Evolutionary conservation across 1,140 invertebrate genomes (phyloP).

Genomic region (Heliconius congener): DNA sequence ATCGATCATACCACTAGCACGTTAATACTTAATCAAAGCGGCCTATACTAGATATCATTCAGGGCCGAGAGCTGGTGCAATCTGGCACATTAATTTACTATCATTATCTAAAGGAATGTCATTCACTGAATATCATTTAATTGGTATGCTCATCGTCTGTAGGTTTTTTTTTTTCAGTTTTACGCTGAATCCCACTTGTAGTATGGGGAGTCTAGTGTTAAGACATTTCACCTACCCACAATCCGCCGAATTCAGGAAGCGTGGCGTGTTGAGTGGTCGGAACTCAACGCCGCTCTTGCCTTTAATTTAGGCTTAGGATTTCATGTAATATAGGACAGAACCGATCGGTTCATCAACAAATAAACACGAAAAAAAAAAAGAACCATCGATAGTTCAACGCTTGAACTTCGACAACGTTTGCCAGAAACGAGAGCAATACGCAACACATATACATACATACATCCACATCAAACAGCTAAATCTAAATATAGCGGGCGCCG

Average conservation of each 20-base stretch:
- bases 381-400: not conserved
- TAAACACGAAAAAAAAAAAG: not conserved
- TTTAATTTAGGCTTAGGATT: not conserved
- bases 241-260: too few relatives aligned
- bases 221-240: too few relatives aligned
- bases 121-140: not conserved
- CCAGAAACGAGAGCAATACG: slow-evolving; percentile 49
- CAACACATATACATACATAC: slow-evolving; percentile 39
- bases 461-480: slow-evolving; percentile 76
- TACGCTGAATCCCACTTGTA: too few relatives aligned
- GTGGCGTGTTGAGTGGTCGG: too few relatives aligned
- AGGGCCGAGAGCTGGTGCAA: not conserved
- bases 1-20: slow-evolving; percentile 53
- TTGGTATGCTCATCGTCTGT: not conserved
- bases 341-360: not conserved
- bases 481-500: slow-evolving; percentile 81
- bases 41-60: not conserved
- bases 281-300: too few relatives aligned
- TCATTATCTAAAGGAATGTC: not conserved
- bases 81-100: not conserved
- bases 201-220: too few relatives aligned
- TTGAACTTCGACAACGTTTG: slow-evolving; percentile 23
- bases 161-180: too few relatives aligned
- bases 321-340: not conserved
- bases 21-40: slow-evolving; percentile 58